Conservation (phyloP, 2,888 invertebrate genomes). For the Trachelus troglodyta region DNA sequence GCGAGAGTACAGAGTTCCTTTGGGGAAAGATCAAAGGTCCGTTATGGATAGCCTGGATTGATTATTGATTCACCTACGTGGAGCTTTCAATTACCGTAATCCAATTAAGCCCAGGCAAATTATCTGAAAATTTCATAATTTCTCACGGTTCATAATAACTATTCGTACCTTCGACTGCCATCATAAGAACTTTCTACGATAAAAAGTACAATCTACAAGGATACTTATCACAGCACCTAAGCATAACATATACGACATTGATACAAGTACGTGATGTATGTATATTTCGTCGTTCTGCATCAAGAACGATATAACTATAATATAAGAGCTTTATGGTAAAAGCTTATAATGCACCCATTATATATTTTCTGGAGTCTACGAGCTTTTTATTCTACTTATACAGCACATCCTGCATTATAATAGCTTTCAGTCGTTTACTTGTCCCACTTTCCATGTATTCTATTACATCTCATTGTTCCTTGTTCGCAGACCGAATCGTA, state of each 20-base stretch:
- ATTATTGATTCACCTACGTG: neutral
- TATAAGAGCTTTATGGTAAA: neutral
- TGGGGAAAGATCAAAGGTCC: neutral
- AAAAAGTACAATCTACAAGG: no score
- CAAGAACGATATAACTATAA: neutral
- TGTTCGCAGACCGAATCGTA: no score
- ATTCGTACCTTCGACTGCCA: no score
- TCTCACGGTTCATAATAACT: neutral
- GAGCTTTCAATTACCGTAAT: neutral
- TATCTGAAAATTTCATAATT: neutral
- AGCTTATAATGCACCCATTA: neutral
- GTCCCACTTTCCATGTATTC: neutral
- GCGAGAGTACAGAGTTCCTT: neutral
- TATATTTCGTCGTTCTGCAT: neutral
- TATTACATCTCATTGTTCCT: no score
- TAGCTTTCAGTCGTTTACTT: neutral
- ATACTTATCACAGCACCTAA: neutral
- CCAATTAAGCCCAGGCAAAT: neutral
- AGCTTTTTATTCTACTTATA: neutral
- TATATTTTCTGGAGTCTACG: neutral
- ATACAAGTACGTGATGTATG: neutral
- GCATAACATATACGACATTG: neutral
- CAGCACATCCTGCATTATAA: neutral
- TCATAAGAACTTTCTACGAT: no score
- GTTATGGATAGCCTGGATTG: neutral